phyloP scores from a whole-genome alignment of 1,140 invertebrate species.

The Nautilus pompilius region DNA sequence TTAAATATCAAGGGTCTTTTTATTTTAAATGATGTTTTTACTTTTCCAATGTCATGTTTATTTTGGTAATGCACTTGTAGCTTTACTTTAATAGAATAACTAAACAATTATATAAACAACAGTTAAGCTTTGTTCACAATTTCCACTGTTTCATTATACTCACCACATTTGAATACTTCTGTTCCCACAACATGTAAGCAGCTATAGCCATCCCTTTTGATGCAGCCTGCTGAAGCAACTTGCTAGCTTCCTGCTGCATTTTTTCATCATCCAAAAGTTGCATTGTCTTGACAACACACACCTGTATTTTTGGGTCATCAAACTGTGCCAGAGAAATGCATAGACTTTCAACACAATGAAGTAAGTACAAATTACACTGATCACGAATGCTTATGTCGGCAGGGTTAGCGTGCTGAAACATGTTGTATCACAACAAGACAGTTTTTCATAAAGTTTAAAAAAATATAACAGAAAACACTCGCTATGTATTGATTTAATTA shows the following conservation, averaged over 20 bases:
- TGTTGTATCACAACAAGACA: not conserved
- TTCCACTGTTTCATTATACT: conserved; percentile 1
- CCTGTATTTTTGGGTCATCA: conserved; percentile 24
- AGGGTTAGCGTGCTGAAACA: not conserved
- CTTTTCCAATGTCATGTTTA: too few species aligned
- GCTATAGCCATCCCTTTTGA: conserved; percentile 27
- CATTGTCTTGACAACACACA: conserved; percentile 43
- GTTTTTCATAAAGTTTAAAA: not conserved
- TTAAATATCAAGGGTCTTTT: too few species aligned
- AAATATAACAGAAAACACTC: not conserved
- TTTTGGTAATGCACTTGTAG: too few species aligned
- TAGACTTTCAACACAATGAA: too few species aligned
- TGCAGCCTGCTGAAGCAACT: conserved; percentile 30
- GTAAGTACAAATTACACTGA: too few species aligned
- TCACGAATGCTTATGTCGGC: not conserved
- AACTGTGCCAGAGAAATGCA: too few species aligned
- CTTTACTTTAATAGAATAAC: too few species aligned
- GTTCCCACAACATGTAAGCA: conserved; percentile 34
- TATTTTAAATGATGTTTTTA: too few species aligned
- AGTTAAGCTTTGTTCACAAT: too few species aligned
- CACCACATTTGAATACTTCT: conserved; percentile 18
- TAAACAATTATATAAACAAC: too few species aligned
- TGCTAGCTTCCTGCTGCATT: conserved; percentile 11
- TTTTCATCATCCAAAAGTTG: conserved; percentile 30
- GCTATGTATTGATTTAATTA: too few species aligned